Conservation (phyloP, 2,113 vertebrate genomes). For the crab-eating macaque (Macaca fascicularis) region DNA sequence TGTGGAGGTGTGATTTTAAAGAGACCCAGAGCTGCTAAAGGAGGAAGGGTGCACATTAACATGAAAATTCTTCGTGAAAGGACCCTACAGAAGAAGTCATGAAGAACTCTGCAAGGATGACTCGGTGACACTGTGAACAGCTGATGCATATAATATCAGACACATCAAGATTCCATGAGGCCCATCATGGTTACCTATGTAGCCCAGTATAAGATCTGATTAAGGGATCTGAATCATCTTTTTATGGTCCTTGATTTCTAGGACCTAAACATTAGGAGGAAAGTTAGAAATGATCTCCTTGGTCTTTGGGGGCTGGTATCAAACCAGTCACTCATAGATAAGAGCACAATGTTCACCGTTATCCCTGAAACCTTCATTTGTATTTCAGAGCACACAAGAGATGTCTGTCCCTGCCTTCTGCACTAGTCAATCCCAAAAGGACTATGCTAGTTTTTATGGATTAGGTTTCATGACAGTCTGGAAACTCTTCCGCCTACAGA, state of each 20-base stretch:
- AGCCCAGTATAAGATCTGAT: neutral
- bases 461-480: constrained; percentile 3
- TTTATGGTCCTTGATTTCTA: constrained; percentile 11
- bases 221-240: neutral
- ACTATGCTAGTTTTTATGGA: neutral
- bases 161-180: neutral
- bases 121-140: neutral
- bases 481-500: neutral
- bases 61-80: neutral
- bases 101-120: neutral
- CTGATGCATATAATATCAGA: neutral
- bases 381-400: neutral
- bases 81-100: neutral
- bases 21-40: neutral
- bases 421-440: neutral
- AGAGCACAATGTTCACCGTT: neutral
- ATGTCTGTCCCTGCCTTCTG: constrained; percentile 15
- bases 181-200: neutral
- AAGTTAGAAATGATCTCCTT: neutral
- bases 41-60: neutral
- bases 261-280: neutral
- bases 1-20: neutral
- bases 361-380: neutral
- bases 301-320: neutral
- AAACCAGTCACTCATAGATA: neutral